A percentile compares a stretch with the other conserved stretches of the same genome.
phyloP scores from a whole-genome alignment of 2,113 vertebrate species.

The Fregetta grallaria region DNA sequence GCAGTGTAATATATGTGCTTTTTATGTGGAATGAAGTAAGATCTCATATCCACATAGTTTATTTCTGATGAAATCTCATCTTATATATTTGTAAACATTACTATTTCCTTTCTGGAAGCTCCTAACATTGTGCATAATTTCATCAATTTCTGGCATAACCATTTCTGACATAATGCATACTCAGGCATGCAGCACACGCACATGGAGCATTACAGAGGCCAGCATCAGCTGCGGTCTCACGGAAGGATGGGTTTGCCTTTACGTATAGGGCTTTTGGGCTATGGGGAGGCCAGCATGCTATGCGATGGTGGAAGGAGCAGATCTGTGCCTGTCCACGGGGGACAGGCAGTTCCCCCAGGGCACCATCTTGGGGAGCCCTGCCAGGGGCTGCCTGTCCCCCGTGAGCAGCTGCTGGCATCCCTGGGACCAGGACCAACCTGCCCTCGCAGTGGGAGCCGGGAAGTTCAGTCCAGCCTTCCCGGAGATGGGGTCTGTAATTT shows the following conservation, averaged over 20 bases:
- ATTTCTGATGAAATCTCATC: neutral
- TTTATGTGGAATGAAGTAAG: neutral
- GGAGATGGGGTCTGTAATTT: neutral
- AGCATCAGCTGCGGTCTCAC: neutral
- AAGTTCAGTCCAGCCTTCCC: neutral
- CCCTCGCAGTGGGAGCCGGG: fast-evolving
- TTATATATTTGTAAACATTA: neutral
- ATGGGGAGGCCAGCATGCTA: fast-evolving
- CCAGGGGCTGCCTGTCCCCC: neutral
- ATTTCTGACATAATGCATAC: neutral
- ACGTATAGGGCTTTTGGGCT: neutral
- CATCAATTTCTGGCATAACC: neutral
- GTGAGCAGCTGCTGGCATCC: neutral
- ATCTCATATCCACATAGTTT: neutral
- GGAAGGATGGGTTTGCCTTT: neutral
- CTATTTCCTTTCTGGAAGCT: constrained; percentile 12
- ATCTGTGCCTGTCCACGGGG: neutral
- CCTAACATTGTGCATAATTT: neutral
- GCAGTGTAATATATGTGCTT: neutral
- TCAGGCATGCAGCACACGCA: fast-evolving
- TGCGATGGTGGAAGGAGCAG: neutral
- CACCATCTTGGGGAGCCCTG: neutral
- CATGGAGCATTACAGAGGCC: fast-evolving
- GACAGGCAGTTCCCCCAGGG: neutral
- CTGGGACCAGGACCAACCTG: neutral